Conservation (phyloP, 2,888 invertebrate genomes). For the Micoletzkya japonica region DNA sequence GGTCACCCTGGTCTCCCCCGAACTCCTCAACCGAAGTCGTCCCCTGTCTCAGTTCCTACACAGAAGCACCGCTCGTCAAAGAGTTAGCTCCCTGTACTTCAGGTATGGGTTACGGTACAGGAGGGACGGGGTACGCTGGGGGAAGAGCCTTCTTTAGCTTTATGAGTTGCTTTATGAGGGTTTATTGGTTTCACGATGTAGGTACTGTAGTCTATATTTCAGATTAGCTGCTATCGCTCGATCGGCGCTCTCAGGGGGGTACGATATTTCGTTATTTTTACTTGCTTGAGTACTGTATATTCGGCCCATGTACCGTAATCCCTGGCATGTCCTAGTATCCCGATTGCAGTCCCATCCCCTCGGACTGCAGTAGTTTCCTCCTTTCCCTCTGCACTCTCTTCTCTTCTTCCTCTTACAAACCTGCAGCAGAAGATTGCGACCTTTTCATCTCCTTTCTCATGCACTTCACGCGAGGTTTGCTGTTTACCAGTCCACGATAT, state of each 20-base stretch:
- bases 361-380: conserved; percentile 6
- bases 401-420: conserved; percentile 14
- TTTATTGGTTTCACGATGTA: background rate
- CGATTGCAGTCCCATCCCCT: background rate
- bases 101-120: background rate
- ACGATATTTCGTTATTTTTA: background rate
- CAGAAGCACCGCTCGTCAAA: conserved; percentile 3
- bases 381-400: conserved; percentile 11
- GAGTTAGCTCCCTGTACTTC: conserved; percentile 7
- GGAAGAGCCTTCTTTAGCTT: background rate
- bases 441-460: conserved; percentile 10
- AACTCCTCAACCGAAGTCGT: conserved; percentile 16
- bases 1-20: conserved; percentile 11
- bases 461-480: background rate
- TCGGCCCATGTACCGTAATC: too few relatives aligned
- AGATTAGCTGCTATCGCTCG: conserved; percentile 9
- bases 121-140: background rate
- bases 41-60: conserved; percentile 10
- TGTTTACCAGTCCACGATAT: background rate
- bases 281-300: background rate
- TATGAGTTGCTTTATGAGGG: background rate
- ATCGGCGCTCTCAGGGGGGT: conserved; percentile 7
- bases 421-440: conserved; percentile 13
- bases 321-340: too few relatives aligned
- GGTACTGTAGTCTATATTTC: conserved; percentile 7